A percentile compares a stretch with the other conserved stretches of the same genome.
Conservation (phyloP, 2,888 invertebrate genomes). For the Agriopis marginaria region DNA sequence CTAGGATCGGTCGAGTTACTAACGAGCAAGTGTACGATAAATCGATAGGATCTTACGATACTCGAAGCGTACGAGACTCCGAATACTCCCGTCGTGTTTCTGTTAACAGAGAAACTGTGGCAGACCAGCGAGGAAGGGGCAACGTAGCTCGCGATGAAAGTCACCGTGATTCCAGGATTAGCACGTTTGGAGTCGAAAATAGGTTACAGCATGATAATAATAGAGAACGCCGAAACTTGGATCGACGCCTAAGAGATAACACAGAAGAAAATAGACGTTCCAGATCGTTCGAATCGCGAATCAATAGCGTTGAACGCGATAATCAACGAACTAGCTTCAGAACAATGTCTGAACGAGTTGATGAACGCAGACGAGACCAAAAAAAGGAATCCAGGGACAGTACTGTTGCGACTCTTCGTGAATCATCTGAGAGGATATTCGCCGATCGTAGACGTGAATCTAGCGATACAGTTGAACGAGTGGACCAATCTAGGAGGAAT, state of each 20-base stretch:
- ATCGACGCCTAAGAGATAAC: slow-evolving; percentile 24
- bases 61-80: slow-evolving; percentile 16
- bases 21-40: slow-evolving; percentile 13
- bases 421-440: slow-evolving; percentile 16
- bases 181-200: slow-evolving; percentile 17
- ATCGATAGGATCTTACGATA: not conserved
- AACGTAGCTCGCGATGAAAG: slow-evolving; percentile 23
- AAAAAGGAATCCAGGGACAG: slow-evolving; percentile 16
- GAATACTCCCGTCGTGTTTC: slow-evolving; percentile 26
- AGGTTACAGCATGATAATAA: slow-evolving; percentile 31
- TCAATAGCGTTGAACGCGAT: slow-evolving; percentile 14
- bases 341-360: slow-evolving; percentile 7
- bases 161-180: slow-evolving; percentile 30
- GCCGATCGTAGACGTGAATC: slow-evolving; percentile 5
- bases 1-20: slow-evolving; percentile 6
- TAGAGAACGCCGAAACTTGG: slow-evolving; percentile 23
- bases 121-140: slow-evolving; percentile 22
- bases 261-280: slow-evolving; percentile 23
- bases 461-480: slow-evolving; percentile 12
- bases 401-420: slow-evolving; percentile 9
- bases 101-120: slow-evolving; percentile 22
- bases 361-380: slow-evolving; percentile 22
- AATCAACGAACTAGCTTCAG: slow-evolving; percentile 8
- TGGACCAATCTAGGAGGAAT: slow-evolving; percentile 6
- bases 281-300: slow-evolving; percentile 25